A percentile compares a stretch with the other conserved stretches of the same genome.
Evolutionary conservation across 2,113 vertebrate genomes (phyloP).

Genomic region (Gymnocephalus cernua): DNA sequence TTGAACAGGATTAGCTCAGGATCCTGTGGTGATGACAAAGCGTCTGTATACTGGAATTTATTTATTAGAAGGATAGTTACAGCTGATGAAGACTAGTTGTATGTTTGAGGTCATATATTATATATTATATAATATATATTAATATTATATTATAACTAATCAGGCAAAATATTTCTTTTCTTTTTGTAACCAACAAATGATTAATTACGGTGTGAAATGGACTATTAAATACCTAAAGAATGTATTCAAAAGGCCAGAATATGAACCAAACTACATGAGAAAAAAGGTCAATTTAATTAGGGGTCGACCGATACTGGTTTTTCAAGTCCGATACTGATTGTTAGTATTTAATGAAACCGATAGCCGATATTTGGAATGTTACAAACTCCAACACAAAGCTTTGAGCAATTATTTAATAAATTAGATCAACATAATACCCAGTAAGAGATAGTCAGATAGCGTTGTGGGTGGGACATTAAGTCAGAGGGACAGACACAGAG

Average conservation of each 20-base stretch:
- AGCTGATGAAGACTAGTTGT: not conserved
- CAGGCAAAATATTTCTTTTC: not conserved
- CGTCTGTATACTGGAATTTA: conserved; percentile 14
- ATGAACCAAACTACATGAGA: not conserved
- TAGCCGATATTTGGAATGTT: no score
- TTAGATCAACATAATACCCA: no score
- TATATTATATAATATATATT: no score
- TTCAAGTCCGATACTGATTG: no score
- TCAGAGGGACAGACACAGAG: no score
- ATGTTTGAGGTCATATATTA: no score
- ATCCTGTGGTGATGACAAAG: conserved; percentile 48
- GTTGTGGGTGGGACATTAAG: no score
- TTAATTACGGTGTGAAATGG: not conserved
- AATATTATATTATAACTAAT: conserved; percentile 7
- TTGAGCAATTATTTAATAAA: no score
- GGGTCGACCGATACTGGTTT: no score
- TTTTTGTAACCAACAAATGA: conserved; percentile 1
- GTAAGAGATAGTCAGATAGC: no score
- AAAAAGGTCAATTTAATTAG: not conserved
- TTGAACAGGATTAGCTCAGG: conserved; percentile 25
- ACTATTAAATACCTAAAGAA: not conserved
- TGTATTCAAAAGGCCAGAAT: not conserved
- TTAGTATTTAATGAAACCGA: no score
- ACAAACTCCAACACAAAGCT: no score
- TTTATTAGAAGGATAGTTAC: conserved; percentile 16